A percentile compares a stretch with the other conserved stretches of the same genome.
These are phyloP conservation scores for Brachionus paranguensis DNA, from an alignment of 1,140 invertebrate species.

Conservation along the genomic window DNA sequence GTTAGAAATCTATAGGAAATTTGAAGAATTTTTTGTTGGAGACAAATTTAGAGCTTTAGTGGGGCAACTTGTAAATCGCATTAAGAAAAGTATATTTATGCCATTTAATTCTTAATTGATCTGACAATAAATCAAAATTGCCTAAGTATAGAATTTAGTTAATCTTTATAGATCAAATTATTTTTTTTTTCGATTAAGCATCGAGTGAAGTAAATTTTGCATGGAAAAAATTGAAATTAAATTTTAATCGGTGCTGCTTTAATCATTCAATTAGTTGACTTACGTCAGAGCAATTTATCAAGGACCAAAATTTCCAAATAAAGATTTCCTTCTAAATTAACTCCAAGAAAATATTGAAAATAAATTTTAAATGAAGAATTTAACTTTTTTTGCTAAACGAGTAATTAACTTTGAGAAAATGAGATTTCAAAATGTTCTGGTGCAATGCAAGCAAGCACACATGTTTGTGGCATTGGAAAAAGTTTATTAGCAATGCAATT, in stretches of 20 bases:
- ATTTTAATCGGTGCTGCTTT: not conserved
- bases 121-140: not conserved
- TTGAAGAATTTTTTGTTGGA: not conserved
- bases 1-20: not conserved
- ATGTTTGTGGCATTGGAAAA: not conserved
- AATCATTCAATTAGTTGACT: not conserved
- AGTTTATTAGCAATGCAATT: conserved; percentile 3
- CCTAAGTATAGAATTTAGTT: not conserved
- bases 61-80: not conserved
- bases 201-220: not conserved
- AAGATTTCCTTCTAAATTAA: not conserved
- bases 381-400: not conserved
- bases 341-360: not conserved
- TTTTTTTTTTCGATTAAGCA: not conserved
- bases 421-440: conserved; percentile 14
- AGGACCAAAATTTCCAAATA: not conserved
- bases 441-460: not conserved
- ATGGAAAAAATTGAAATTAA: not conserved
- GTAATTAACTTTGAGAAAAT: not conserved
- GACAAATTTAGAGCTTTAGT: not conserved
- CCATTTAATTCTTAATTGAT: not conserved
- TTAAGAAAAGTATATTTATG: not conserved
- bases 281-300: not conserved
- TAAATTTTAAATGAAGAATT: not conserved
- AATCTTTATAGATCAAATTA: not conserved